A percentile compares a stretch with the other conserved stretches of the same genome.
Evolutionary conservation across 2,797 vertebrate species (phyloP).

Genomic region (Chaetophractus vellerosus): DNA sequence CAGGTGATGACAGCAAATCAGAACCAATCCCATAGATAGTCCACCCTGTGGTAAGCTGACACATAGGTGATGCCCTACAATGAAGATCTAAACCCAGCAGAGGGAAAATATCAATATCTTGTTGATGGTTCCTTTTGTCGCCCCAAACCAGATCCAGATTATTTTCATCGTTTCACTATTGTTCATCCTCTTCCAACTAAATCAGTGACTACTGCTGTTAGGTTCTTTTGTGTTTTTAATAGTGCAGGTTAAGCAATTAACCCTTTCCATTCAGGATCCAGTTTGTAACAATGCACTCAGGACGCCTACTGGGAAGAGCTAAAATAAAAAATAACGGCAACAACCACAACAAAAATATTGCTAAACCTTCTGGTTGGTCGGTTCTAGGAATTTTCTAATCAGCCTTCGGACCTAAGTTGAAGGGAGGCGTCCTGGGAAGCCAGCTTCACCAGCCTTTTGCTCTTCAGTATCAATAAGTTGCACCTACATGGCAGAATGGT

Average conservation of each 20-base stretch:
- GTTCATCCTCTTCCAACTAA: neutral
- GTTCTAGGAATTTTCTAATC: constrained; percentile 2
- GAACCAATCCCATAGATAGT: neutral
- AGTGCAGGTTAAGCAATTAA: neutral
- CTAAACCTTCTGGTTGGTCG: neutral
- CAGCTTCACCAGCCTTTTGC: neutral
- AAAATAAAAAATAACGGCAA: constrained; percentile 27
- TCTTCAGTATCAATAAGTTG: neutral
- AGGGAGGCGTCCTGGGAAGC: neutral
- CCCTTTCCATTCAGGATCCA: neutral
- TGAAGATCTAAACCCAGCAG: neutral
- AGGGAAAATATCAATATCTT: neutral
- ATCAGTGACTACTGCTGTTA: neutral
- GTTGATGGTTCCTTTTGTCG: neutral
- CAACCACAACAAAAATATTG: neutral
- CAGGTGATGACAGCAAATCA: neutral
- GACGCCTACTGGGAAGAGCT: neutral
- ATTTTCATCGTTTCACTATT: constrained; percentile 21
- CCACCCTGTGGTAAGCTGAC: neutral
- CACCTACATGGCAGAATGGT: too few species aligned
- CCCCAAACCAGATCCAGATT: neutral
- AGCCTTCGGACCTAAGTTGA: neutral
- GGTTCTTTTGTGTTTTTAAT: neutral
- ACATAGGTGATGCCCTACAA: neutral
- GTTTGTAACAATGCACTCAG: neutral